A percentile compares a stretch with the other conserved stretches of the same genome.
phyloP scores from a whole-genome alignment of 2,888 invertebrate species.

The Diaphora mendica region DNA sequence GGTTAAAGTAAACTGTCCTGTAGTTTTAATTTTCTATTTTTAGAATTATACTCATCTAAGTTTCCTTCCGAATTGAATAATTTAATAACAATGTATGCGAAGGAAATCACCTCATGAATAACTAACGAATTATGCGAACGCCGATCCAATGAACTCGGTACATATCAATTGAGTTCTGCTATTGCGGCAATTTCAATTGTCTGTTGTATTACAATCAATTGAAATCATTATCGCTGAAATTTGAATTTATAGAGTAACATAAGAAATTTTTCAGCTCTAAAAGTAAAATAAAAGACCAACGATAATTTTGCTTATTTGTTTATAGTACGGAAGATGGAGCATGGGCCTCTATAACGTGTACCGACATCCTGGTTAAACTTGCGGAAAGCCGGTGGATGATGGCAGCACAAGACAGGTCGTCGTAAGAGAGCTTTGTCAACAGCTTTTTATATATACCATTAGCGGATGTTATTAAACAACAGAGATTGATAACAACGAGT shows the following conservation, averaged over 20 bases:
- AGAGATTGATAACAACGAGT: background rate
- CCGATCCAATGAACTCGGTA: conserved; percentile 10
- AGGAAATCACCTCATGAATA: conserved; percentile 66
- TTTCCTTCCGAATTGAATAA: background rate
- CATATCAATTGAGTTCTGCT: background rate
- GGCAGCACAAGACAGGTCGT: too few species aligned
- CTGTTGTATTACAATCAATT: background rate
- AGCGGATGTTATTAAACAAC: background rate
- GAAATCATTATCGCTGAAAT: background rate
- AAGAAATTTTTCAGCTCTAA: too few species aligned
- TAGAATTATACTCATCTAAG: background rate
- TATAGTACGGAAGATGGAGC: too few species aligned
- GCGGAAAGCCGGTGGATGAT: too few species aligned
- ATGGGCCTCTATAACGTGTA: too few species aligned
- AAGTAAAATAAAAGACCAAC: too few species aligned
- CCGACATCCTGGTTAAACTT: too few species aligned
- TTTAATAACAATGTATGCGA: conserved; percentile 50
- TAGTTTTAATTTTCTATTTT: too few species aligned
- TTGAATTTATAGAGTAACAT: background rate
- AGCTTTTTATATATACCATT: too few species aligned
- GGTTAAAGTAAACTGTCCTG: too few species aligned
- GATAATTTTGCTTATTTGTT: too few species aligned
- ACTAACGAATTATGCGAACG: conserved; percentile 59
- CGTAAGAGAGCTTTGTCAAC: too few species aligned
- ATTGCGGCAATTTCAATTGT: background rate